Evolutionary conservation across 2,113 vertebrate species (phyloP).

Genomic region (Hippoglossus stenolepis): DNA sequence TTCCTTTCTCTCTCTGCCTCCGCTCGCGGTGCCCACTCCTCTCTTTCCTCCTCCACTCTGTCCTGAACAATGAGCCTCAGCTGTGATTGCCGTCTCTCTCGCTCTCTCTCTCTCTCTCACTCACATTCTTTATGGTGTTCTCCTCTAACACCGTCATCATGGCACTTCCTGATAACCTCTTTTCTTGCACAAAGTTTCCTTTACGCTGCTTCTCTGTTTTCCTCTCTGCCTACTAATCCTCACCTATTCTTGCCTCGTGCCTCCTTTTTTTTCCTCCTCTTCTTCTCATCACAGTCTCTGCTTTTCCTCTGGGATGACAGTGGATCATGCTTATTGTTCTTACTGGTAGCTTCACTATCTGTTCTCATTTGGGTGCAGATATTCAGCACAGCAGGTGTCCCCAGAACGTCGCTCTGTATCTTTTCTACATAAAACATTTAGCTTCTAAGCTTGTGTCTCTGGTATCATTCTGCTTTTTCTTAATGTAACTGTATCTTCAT

Average conservation of each 20-base stretch:
- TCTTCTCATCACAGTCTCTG: slow-evolving; percentile 16
- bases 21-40: slow-evolving; percentile 32
- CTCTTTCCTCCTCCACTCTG: slow-evolving; percentile 17
- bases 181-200: not conserved
- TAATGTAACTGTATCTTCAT: not conserved
- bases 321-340: slow-evolving; percentile 17
- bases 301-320: slow-evolving; percentile 10
- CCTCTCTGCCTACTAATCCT: not conserved
- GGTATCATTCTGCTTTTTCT: no score
- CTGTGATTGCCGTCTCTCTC: slow-evolving; percentile 4
- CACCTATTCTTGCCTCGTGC: not conserved
- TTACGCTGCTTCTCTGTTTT: not conserved
- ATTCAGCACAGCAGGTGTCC: slow-evolving; percentile 28
- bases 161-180: not conserved
- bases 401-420: not conserved
- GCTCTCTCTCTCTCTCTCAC: not conserved
- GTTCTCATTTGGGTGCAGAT: not conserved
- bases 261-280: slow-evolving; percentile 17
- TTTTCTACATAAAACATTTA: not conserved
- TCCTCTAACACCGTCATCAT: not conserved
- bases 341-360: slow-evolving; percentile 11
- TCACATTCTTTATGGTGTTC: not conserved
- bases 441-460: not conserved
- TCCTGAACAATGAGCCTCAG: slow-evolving; percentile 30
- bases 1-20: not conserved